These are phyloP conservation scores for Procambarus clarkii DNA, from an alignment of 1,140 invertebrate genomes.

Conservation along the genomic window DNA sequence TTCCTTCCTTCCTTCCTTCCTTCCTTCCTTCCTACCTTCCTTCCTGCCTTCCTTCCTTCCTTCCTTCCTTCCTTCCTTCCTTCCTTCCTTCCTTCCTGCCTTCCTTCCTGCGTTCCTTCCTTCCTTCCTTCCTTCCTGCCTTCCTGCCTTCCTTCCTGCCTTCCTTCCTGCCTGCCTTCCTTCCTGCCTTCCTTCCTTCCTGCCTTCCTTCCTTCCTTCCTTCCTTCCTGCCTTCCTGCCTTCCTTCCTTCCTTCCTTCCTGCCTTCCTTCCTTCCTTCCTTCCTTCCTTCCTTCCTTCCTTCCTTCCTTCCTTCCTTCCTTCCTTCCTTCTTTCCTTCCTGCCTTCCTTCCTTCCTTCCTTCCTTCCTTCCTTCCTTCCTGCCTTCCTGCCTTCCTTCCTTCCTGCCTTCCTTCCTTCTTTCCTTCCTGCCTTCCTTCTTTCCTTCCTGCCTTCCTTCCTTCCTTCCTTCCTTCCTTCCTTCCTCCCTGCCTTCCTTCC, in stretches of 20 bases:
- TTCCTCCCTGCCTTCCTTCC: neutral
- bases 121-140: too few relatives aligned
- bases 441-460: neutral
- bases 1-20: conserved; percentile 10
- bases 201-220: neutral
- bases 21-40: conserved; percentile 18
- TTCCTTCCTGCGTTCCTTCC: neutral
- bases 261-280: neutral
- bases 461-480: neutral
- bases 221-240: neutral
- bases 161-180: neutral
- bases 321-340: neutral
- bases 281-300: neutral
- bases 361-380: neutral
- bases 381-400: neutral
- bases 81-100: neutral
- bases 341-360: neutral
- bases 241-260: neutral
- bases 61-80: neutral
- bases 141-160: neutral
- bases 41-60: neutral
- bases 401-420: too few relatives aligned
- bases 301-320: neutral
- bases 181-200: neutral
- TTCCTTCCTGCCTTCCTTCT: neutral